Conservation (phyloP, 2,888 invertebrate species). For the Eurytoma californica region DNA sequence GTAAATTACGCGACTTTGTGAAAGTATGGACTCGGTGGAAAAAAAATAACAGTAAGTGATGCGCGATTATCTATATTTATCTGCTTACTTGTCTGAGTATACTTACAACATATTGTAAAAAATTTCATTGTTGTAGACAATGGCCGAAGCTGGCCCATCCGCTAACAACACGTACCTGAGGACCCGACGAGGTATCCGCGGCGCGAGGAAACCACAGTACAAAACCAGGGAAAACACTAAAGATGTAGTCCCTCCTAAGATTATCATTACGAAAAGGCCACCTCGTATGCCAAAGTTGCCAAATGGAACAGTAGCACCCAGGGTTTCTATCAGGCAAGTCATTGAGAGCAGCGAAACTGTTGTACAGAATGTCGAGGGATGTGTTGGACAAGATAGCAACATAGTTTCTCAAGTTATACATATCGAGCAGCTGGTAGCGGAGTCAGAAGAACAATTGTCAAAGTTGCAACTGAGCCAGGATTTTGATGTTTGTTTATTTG, state of each 20-base stretch:
- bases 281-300: conserved; percentile 39
- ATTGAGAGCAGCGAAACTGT: neutral
- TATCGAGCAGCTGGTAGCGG: neutral
- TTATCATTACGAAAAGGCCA: conserved; percentile 46
- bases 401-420: neutral
- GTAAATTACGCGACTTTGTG: too few species aligned
- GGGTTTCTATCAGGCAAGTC: neutral
- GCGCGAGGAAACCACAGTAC: conserved; percentile 6
- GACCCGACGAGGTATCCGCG: conserved; percentile 9
- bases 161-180: neutral
- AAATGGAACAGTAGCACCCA: conserved; percentile 11
- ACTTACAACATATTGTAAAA: neutral
- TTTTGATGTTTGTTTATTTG: neutral
- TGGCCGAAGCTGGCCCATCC: conserved; percentile 33
- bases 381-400: neutral
- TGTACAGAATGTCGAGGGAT: neutral
- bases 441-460: conserved; percentile 11
- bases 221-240: neutral
- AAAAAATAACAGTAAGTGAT: too few species aligned
- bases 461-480: conserved; percentile 10
- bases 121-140: conserved; percentile 22
- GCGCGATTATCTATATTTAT: too few species aligned
- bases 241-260: neutral
- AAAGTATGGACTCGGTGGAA: too few species aligned
- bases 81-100: too few species aligned